Evolutionary conservation across 2,113 vertebrate species (phyloP).

Genomic region (Excalfactoria chinensis): DNA sequence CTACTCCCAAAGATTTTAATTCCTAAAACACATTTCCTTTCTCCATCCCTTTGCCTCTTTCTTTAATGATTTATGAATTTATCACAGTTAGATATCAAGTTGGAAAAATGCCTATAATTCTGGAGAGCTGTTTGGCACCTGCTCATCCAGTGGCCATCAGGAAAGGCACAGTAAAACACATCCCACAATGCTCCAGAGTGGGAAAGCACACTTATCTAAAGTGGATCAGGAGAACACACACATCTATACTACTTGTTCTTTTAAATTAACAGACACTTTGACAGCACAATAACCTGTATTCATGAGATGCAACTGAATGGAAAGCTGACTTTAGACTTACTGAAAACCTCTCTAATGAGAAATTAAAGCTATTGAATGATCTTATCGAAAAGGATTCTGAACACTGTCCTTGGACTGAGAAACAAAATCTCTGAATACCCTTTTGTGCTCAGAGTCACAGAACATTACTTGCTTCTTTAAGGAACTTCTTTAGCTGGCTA

Average conservation of each 20-base stretch:
- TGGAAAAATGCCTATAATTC: not conserved
- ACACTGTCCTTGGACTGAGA: conserved; percentile 60
- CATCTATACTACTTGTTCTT: conserved; percentile 56
- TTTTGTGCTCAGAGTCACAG: conserved; percentile 65
- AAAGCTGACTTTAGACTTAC: conserved; percentile 69
- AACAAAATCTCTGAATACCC: conserved; percentile 78
- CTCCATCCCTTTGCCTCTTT: not conserved
- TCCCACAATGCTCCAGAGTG: not conserved
- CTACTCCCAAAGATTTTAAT: not conserved
- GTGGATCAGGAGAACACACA: conserved; percentile 51
- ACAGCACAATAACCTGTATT: conserved; percentile 75
- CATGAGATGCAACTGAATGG: conserved; percentile 58
- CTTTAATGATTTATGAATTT: not conserved
- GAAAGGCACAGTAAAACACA: not conserved
- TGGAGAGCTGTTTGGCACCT: not conserved
- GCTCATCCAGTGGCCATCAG: not conserved
- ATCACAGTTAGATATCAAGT: not conserved
- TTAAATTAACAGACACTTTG: conserved; percentile 69
- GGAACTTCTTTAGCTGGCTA: conserved; percentile 46
- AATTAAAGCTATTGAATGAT: conserved; percentile 76
- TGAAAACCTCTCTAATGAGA: conserved; percentile 73
- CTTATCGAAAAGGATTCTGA: conserved; percentile 53
- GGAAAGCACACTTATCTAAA: conserved; percentile 63
- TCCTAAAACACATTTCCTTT: not conserved
- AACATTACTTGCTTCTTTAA: conserved; percentile 44